Percentiles rank a stretch among this genome's conserved stretches.
Evolutionary conservation across 2,797 vertebrate species (phyloP).

Genomic region (Pangasius sanitwongsei): DNA sequence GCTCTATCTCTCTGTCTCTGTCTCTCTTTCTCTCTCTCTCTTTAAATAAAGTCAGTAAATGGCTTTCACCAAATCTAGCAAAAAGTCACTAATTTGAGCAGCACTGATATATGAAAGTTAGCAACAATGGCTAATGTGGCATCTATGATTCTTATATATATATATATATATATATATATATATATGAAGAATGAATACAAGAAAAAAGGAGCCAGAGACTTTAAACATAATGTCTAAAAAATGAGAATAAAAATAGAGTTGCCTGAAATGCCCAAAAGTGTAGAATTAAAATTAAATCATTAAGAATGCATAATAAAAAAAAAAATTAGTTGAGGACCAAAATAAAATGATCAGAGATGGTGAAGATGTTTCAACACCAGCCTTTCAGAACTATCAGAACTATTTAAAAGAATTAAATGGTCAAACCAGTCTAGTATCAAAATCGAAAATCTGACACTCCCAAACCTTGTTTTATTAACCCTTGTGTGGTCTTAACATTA

Average conservation of each 20-base stretch:
- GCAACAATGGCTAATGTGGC: not conserved
- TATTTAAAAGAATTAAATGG: not conserved
- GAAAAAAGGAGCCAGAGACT: not conserved
- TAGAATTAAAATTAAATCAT: not conserved
- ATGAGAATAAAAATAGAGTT: not conserved
- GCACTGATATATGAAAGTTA: not conserved
- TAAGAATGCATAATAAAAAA: not conserved
- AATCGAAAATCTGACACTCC: not conserved
- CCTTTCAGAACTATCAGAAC: not conserved
- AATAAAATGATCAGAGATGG: not conserved
- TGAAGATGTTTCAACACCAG: not conserved
- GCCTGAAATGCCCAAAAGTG: not conserved
- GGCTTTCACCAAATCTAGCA: not conserved
- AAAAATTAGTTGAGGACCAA: not conserved
- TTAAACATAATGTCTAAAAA: not conserved
- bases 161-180: not conserved
- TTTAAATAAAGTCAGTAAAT: not conserved
- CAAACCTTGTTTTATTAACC: too few species aligned
- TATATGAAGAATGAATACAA: not conserved
- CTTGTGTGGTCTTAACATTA: too few species aligned
- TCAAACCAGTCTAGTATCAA: not conserved
- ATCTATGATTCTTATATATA: not conserved
- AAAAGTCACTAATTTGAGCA: not conserved
- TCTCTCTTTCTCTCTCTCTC: too few species aligned
- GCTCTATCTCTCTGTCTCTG: not conserved